phyloP scores from a whole-genome alignment of 2,797 vertebrate genomes.

The Nyctalus aviator region DNA sequence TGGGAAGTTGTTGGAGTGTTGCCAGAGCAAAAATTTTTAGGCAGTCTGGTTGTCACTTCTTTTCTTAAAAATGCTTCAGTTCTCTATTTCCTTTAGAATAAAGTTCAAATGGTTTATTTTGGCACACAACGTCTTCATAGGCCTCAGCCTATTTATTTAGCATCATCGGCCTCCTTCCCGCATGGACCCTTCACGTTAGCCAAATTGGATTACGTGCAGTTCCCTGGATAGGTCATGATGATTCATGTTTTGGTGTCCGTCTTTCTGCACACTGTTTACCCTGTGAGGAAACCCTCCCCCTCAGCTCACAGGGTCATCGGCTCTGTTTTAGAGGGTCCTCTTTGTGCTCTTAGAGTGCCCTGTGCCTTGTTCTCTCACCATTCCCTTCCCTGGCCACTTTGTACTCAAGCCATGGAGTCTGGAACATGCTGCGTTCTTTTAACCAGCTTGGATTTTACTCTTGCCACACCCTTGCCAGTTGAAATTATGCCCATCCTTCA shows the following conservation, averaged over 20 bases:
- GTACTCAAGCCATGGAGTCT: background rate
- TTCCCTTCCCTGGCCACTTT: background rate
- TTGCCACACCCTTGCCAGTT: constrained; percentile 29
- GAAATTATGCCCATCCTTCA: constrained; percentile 45
- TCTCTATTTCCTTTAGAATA: constrained; percentile 62
- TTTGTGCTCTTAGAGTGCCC: background rate
- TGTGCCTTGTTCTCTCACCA: background rate
- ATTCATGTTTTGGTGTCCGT: constrained; percentile 61
- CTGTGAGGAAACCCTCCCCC: background rate
- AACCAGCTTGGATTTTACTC: constrained; percentile 31
- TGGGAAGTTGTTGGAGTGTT: constrained; percentile 30
- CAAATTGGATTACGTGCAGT: constrained; percentile 56
- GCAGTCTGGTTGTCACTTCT: constrained; percentile 66
- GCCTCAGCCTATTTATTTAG: constrained; percentile 64
- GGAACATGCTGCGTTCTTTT: background rate
- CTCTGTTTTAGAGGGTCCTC: constrained; percentile 29
- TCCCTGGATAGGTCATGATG: constrained; percentile 49
- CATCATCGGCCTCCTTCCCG: constrained; percentile 67
- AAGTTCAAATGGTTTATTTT: constrained; percentile 60
- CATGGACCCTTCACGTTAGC: constrained; percentile 49
- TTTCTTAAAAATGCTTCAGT: constrained; percentile 67
- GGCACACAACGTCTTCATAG: constrained; percentile 62
- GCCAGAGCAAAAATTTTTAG: constrained; percentile 41
- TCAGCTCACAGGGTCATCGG: background rate
- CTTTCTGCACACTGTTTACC: constrained; percentile 8